Conservation (phyloP, 2,113 vertebrate genomes). For the Oreotrochilus melanogaster region DNA sequence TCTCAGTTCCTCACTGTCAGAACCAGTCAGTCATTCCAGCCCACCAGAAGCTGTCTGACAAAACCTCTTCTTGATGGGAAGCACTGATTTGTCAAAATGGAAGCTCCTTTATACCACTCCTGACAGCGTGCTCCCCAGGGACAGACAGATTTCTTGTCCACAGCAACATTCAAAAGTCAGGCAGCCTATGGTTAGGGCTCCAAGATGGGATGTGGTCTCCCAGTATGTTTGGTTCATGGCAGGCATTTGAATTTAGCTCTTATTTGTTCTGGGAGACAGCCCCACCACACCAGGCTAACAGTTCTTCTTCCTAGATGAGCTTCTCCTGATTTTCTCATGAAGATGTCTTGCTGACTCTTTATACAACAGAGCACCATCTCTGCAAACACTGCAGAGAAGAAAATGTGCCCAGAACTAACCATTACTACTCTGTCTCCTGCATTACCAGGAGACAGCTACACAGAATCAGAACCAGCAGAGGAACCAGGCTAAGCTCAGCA, state of each 20-base stretch:
- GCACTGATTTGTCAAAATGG: neutral
- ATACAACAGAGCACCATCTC: neutral
- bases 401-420: neutral
- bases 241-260: neutral
- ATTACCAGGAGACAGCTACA: neutral
- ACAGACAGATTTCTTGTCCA: neutral
- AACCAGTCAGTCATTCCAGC: neutral
- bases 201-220: neutral
- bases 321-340: neutral
- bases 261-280: neutral
- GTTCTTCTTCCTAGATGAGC: neutral
- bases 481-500: neutral
- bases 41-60: neutral
- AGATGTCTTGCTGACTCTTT: neutral
- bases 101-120: neutral
- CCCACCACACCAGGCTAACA: neutral
- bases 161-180: neutral
- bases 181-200: neutral
- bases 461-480: neutral
- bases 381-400: neutral
- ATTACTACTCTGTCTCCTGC: neutral
- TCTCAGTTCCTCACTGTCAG: neutral
- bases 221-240: neutral
- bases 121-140: neutral
- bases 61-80: neutral